phyloP scores from a whole-genome alignment of 1,140 invertebrate genomes.

The Helicoverpa zea region DNA sequence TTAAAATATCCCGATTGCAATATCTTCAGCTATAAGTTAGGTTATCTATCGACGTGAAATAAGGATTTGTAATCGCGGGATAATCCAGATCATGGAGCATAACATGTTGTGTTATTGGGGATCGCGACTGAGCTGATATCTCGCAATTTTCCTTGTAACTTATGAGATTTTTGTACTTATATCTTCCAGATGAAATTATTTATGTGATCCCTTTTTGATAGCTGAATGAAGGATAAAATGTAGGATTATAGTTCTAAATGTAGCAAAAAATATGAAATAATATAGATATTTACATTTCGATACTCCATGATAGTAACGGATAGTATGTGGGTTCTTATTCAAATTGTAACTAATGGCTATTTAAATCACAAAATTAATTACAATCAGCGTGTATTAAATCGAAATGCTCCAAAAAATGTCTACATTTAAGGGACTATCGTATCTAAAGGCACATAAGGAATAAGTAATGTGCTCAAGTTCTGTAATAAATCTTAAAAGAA shows the following conservation, averaged over 20 bases:
- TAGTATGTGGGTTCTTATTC: not conserved
- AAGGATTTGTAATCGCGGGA: slow-evolving; percentile 70
- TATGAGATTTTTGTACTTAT: slow-evolving; percentile 28
- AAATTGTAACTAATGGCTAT: not conserved
- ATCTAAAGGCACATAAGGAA: slow-evolving; percentile 81
- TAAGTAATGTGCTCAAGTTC: slow-evolving; percentile 85
- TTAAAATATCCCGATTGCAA: slow-evolving; percentile 76
- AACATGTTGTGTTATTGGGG: slow-evolving; percentile 61
- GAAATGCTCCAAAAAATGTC: slow-evolving; percentile 59
- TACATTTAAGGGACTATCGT: slow-evolving; percentile 76
- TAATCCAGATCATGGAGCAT: slow-evolving; percentile 70
- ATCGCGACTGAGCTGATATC: slow-evolving; percentile 27
- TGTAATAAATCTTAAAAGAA: slow-evolving; percentile 86
- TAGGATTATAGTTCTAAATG: not conserved
- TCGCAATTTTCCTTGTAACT: slow-evolving; percentile 31
- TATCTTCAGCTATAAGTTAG: slow-evolving; percentile 55
- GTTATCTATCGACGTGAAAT: slow-evolving; percentile 64
- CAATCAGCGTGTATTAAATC: slow-evolving; percentile 44
- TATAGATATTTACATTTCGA: not conserved
- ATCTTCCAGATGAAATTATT: not conserved
- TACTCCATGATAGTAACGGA: no score
- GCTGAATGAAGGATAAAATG: not conserved
- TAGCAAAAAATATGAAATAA: not conserved
- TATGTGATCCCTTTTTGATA: slow-evolving; percentile 11
- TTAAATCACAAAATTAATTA: slow-evolving; percentile 16